phyloP scores from a whole-genome alignment of 2,797 vertebrate species.

The Danio jaintianensis region DNA sequence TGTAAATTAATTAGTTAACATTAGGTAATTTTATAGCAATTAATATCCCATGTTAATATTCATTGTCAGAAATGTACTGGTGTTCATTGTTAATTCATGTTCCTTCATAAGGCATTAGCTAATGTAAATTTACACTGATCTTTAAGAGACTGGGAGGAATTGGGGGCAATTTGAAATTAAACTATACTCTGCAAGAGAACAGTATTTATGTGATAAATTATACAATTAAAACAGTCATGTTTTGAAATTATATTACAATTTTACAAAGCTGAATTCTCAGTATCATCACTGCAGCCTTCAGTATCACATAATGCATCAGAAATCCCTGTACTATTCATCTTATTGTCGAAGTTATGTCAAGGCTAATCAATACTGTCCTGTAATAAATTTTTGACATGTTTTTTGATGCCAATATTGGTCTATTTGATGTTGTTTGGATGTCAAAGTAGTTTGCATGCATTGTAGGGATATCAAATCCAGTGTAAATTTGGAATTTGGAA shows the following conservation, averaged over 20 bases:
- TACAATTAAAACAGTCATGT: neutral
- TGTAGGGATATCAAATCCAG: too few relatives aligned
- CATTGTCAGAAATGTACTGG: neutral
- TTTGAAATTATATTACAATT: neutral
- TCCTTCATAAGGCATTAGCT: too few relatives aligned
- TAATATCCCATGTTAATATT: neutral
- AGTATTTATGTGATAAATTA: neutral
- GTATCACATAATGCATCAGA: neutral
- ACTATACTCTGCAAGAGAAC: too few relatives aligned
- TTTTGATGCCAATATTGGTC: too few relatives aligned
- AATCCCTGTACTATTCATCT: neutral
- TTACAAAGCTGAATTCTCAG: neutral
- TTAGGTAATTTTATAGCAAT: neutral
- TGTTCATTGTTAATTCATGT: neutral
- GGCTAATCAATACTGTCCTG: too few relatives aligned
- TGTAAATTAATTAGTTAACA: neutral
- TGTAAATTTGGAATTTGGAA: too few relatives aligned
- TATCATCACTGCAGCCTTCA: neutral
- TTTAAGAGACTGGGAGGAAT: neutral
- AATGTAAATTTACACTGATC: neutral
- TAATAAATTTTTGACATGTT: too few relatives aligned
- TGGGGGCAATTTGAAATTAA: too few relatives aligned
- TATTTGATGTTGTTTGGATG: too few relatives aligned
- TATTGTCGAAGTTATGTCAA: too few relatives aligned
- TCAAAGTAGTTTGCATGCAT: too few relatives aligned